Evolutionary conservation across 2,113 vertebrate genomes (phyloP).

Genomic region (Hippopotamus amphibius): DNA sequence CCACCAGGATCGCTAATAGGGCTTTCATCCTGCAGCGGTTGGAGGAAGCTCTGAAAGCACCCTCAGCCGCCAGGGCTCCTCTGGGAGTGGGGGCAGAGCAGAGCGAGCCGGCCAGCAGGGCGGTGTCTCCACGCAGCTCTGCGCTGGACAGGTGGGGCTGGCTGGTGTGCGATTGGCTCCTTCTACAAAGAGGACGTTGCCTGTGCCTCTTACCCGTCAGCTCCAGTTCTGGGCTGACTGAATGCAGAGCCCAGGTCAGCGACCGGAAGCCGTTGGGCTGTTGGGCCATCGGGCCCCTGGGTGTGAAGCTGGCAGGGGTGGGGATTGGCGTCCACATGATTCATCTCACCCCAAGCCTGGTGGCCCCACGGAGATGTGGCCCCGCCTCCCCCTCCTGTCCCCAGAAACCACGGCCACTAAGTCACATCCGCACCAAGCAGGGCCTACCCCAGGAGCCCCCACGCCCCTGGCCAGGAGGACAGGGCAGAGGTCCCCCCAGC

Average conservation of each 20-base stretch:
- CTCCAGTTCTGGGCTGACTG: background rate
- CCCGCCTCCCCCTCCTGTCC: background rate
- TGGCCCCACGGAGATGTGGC: background rate
- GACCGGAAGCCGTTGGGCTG: fast-evolving
- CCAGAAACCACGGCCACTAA: background rate
- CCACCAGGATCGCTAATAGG: background rate
- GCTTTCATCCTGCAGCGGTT: fast-evolving
- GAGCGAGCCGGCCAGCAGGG: fast-evolving
- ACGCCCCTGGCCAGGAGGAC: background rate
- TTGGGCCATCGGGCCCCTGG: fast-evolving
- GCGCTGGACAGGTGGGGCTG: background rate
- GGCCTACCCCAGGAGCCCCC: too few relatives aligned
- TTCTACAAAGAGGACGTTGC: background rate
- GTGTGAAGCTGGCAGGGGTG: background rate
- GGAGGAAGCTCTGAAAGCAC: background rate
- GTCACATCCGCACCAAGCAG: too few relatives aligned
- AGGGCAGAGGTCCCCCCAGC: background rate
- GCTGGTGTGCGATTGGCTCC: fast-evolving
- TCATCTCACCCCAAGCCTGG: background rate
- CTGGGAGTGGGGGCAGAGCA: background rate
- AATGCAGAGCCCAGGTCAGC: background rate
- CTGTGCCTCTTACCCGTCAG: fast-evolving
- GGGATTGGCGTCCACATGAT: background rate
- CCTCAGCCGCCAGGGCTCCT: background rate
- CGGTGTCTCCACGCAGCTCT: background rate